Evolutionary conservation across 2,113 vertebrate genomes (phyloP).

Genomic region (Sapayoa aenigma): DNA sequence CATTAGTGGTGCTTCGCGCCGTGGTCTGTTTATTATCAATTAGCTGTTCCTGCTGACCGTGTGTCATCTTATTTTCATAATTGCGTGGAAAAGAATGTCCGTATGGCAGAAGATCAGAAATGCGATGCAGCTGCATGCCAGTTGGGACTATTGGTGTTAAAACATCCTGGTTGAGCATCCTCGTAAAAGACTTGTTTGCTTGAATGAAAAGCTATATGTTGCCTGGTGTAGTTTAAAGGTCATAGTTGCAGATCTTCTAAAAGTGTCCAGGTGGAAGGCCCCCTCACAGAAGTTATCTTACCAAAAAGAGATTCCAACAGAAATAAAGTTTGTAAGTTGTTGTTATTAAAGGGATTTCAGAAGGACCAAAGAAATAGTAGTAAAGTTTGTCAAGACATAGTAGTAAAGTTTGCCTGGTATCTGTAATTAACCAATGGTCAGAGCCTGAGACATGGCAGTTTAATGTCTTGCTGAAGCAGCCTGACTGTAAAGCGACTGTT

Average conservation of each 20-base stretch:
- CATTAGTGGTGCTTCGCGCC: not conserved
- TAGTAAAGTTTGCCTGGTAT: not conserved
- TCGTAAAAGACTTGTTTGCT: not conserved
- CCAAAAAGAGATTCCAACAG: not conserved
- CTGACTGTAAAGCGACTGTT: fast-evolving
- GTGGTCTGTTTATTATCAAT: fast-evolving
- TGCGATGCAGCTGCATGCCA: not conserved
- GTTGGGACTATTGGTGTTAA: not conserved
- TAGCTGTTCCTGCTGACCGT: not conserved
- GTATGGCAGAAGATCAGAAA: too few species aligned
- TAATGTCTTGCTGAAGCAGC: not conserved
- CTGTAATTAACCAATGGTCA: fast-evolving
- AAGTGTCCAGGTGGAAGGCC: not conserved
- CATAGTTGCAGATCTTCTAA: not conserved
- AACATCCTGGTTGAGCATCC: fast-evolving
- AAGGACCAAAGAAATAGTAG: not conserved
- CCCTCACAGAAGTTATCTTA: not conserved
- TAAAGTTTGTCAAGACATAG: not conserved
- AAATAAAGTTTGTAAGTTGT: not conserved
- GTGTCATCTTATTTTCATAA: not conserved
- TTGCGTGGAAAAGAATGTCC: not conserved
- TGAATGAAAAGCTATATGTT: not conserved
- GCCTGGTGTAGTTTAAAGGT: not conserved
- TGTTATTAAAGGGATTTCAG: not conserved
- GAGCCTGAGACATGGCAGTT: fast-evolving